These are phyloP conservation scores for Drepana falcataria DNA, from an alignment of 2,888 invertebrate species.

Conservation along the genomic window DNA sequence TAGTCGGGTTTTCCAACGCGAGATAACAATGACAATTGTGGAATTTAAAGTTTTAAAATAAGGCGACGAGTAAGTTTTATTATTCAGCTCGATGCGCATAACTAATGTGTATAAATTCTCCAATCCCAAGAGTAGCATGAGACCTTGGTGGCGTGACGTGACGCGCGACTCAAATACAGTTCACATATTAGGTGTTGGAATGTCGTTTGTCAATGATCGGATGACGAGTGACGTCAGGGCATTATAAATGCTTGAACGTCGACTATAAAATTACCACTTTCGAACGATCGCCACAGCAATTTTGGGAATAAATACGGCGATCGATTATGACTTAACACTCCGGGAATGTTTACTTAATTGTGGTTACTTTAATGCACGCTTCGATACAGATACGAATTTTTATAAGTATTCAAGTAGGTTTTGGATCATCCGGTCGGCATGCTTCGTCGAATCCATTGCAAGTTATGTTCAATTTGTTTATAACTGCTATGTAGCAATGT, in stretches of 20 bases:
- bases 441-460: slow-evolving; percentile 56
- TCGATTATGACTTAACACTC: slow-evolving; percentile 48
- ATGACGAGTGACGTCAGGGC: slow-evolving; percentile 66
- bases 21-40: neutral
- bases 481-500: slow-evolving; percentile 52
- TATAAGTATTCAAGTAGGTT: slow-evolving; percentile 38
- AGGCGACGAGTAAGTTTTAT: slow-evolving; percentile 24
- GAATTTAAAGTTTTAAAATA: slow-evolving; percentile 23
- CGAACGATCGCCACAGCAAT: slow-evolving; percentile 41
- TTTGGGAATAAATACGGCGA: slow-evolving; percentile 49
- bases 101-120: slow-evolving; percentile 33
- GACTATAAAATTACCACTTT: slow-evolving; percentile 54
- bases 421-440: slow-evolving; percentile 56
- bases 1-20: no score
- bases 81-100: slow-evolving; percentile 36
- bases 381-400: slow-evolving; percentile 44
- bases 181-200: slow-evolving; percentile 65
- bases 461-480: slow-evolving; percentile 62
- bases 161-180: slow-evolving; percentile 61
- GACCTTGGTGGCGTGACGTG: slow-evolving; percentile 68
- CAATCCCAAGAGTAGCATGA: slow-evolving; percentile 52
- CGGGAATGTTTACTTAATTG: slow-evolving; percentile 43
- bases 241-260: slow-evolving; percentile 45
- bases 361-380: slow-evolving; percentile 40
- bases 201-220: slow-evolving; percentile 77